Base-by-base conservation (phyloP, 2,888 invertebrate species). In the Leptopilina syphax region DNA sequence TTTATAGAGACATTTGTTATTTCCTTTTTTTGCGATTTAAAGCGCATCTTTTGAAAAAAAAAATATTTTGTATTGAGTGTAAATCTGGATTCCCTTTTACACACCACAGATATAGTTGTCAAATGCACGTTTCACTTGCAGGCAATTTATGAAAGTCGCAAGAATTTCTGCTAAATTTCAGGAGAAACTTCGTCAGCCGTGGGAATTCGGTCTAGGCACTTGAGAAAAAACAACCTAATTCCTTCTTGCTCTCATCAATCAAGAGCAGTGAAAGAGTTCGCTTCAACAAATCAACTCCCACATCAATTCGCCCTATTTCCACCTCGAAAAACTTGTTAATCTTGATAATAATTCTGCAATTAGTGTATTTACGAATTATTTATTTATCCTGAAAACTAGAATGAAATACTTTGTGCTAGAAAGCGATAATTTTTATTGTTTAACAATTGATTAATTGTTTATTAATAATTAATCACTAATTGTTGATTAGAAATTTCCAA, bases 181-280 rank as follows among this genome's bases (percentile, higher is more conserved):
- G 54, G 41, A 65, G 68, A 68, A 77, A 68, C 76, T 65, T 54
- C 27, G 44, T 47, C 18, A 5, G 50, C 47, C 24, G 57, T 63
- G 34, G 18, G 76, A 50, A 79, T 73, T 79, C 50, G 44, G 18
- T 76, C 34, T 54, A 57, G 27, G 65, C 44, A 24, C 47, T 34
- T 41, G 68, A 41, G 57, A 67, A 54, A 66, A 68, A 81, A 77
- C 76, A 77, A 80, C 70, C 60, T 41, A 76, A 81, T 79, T 78
- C 70, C 78, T 76, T 77, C 76, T 13, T 44, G 34, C 12, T 34
- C 70, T 79, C 68, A 80, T 82, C 77, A 76, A 82, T 82, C 80
- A 80, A 70, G 54, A 7, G 73, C n/a, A 73, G 27, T 54, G 54
- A 34, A 54, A 70, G 70, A 54, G 27, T 34, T 70, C 54, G 50